Conservation (phyloP, 2,888 invertebrate species). For the Sceliomorpha sp. region DNA sequence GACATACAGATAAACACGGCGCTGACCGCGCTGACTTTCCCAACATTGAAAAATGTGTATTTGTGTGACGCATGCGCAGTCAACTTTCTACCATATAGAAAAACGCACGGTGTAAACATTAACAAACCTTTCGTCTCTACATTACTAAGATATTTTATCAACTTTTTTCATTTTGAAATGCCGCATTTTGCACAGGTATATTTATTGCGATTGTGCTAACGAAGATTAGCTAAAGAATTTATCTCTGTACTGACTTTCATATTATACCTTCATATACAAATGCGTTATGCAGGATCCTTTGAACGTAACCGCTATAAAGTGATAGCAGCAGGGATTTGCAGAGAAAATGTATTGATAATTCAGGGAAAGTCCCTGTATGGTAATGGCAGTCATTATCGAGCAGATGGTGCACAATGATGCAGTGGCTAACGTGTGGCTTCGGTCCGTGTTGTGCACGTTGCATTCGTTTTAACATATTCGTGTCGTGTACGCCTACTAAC, state of each 20-base stretch:
- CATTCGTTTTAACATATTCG: conserved; percentile 68
- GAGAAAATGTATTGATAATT: conserved; percentile 77
- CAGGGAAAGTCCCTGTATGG: conserved; percentile 74
- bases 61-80: too few relatives aligned
- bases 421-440: conserved; percentile 71
- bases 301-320: conserved; percentile 43
- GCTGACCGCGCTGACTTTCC: too few relatives aligned
- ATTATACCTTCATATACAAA: conserved; percentile 32
- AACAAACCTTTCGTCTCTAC: too few relatives aligned
- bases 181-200: too few relatives aligned
- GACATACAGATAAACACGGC: too few relatives aligned
- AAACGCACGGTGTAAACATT: too few relatives aligned
- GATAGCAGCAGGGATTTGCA: conserved; percentile 42
- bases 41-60: too few relatives aligned
- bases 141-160: too few relatives aligned
- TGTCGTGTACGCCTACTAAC: conserved; percentile 43
- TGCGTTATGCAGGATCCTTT: conserved; percentile 37
- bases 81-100: too few relatives aligned
- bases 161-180: too few relatives aligned
- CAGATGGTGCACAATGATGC: conserved; percentile 79
- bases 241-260: conserved; percentile 1
- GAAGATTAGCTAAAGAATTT: too few relatives aligned
- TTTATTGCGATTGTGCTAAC: too few relatives aligned
- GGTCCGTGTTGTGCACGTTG: conserved; percentile 66
- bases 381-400: conserved; percentile 78